phyloP scores from a whole-genome alignment of 2,113 vertebrate genomes.

The Ammospiza caudacuta region DNA sequence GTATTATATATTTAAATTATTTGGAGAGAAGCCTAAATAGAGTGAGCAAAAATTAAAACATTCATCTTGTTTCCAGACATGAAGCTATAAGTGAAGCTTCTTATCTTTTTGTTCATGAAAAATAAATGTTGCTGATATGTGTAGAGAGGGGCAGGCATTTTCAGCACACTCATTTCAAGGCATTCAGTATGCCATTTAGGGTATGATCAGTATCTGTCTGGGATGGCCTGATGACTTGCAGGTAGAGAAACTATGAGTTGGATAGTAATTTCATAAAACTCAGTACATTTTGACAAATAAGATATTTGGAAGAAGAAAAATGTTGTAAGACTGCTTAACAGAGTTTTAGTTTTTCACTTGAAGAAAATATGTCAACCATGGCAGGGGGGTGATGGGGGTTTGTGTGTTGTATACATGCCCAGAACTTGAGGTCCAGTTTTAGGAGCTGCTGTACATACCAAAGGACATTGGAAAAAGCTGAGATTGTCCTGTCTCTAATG shows the following conservation, averaged over 20 bases:
- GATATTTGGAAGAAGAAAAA: not conserved
- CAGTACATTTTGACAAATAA: not conserved
- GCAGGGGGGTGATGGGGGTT: accelerated
- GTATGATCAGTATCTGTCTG: not conserved
- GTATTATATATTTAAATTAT: not conserved
- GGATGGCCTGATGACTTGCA: not conserved
- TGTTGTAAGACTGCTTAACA: not conserved
- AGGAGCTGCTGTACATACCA: not conserved
- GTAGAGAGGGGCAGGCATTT: not conserved
- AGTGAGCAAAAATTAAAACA: not conserved
- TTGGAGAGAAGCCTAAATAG: not conserved
- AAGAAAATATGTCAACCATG: not conserved
- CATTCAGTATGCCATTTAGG: not conserved
- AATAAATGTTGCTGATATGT: not conserved
- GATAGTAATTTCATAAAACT: not conserved
- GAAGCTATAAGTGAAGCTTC: not conserved
- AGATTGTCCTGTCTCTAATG: not conserved
- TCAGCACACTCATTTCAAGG: not conserved
- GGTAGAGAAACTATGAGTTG: not conserved
- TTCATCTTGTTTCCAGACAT: not conserved
- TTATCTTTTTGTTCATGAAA: not conserved
- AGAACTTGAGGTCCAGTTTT: not conserved
- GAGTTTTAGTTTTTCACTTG: not conserved
- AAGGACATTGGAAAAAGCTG: not conserved
- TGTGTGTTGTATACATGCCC: not conserved